These are phyloP conservation scores for Hypsopygia costalis DNA, from an alignment of 2,888 invertebrate genomes.

Conservation along the genomic window DNA sequence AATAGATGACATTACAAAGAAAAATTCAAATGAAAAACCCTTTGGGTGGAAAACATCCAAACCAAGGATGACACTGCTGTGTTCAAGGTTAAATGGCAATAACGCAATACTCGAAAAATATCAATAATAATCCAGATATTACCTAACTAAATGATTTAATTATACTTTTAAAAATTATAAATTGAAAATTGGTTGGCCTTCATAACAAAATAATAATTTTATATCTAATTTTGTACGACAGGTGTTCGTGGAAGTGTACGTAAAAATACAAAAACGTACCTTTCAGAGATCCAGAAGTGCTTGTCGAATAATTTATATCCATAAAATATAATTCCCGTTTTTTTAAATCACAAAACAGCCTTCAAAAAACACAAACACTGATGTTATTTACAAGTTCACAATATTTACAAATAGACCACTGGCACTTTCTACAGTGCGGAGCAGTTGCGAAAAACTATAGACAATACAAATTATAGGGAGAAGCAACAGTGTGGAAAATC, in stretches of 20 bases:
- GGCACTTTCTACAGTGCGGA: conserved; percentile 54
- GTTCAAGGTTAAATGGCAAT: conserved; percentile 14
- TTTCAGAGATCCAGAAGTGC: conserved; percentile 32
- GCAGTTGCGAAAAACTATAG: conserved; percentile 49
- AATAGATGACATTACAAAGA: no score
- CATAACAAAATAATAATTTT: no score
- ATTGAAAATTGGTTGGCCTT: no score
- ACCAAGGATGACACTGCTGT: conserved; percentile 10
- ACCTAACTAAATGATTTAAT: no score
- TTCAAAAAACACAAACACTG: conserved; percentile 30
- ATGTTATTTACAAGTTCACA: conserved; percentile 54
- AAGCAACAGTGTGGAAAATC: not conserved
- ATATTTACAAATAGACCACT: conserved; percentile 73
- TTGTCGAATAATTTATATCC: conserved; percentile 30
- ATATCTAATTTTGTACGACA: conserved; percentile 18
- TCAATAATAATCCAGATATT: not conserved
- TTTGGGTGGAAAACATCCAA: no score
- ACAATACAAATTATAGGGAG: conserved; percentile 22
- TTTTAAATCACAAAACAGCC: conserved; percentile 24
- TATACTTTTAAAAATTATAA: no score
- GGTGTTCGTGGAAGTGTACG: conserved; percentile 23
- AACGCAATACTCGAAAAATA: conserved; percentile 1
- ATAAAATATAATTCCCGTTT: conserved; percentile 50
- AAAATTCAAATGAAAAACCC: no score
- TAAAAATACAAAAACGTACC: conserved; percentile 41